phyloP scores from a whole-genome alignment of 2,888 invertebrate genomes.

The Micoletzkya japonica region DNA sequence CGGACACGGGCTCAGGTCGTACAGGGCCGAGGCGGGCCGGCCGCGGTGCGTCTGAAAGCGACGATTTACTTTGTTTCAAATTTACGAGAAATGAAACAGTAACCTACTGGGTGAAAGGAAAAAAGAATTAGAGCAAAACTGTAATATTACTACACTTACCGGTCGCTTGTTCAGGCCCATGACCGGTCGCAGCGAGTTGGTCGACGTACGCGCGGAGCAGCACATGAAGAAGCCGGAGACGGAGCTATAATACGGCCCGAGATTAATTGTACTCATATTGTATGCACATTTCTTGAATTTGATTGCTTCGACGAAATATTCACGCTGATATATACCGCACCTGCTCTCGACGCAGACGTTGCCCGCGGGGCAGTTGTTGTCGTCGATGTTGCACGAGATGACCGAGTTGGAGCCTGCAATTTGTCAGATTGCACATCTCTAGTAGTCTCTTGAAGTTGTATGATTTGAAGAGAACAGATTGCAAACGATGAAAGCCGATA shows the following conservation, averaged over 20 bases:
- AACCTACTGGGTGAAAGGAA: neutral
- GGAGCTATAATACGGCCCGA: conserved; percentile 39
- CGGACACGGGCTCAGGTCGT: conserved; percentile 24
- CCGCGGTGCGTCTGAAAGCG: conserved; percentile 7
- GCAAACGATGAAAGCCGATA: too few species aligned
- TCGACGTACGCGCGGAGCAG: conserved; percentile 39
- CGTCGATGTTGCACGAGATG: conserved; percentile 58
- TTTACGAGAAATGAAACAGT: too few species aligned
- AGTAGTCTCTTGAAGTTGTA: too few species aligned
- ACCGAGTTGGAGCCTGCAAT: conserved; percentile 54
- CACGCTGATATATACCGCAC: conserved; percentile 28
- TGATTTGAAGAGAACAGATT: too few species aligned
- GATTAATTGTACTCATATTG: neutral
- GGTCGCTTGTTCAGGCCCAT: conserved; percentile 19
- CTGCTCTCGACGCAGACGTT: conserved; percentile 57
- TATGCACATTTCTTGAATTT: too few species aligned
- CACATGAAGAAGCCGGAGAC: conserved; percentile 62
- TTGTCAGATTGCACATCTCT: neutral
- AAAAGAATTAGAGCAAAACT: neutral
- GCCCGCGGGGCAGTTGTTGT: conserved; percentile 57
- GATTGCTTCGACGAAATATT: too few species aligned
- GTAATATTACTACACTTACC: neutral
- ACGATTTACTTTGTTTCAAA: too few species aligned
- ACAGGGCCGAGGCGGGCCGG: neutral
- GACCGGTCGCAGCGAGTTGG: conserved; percentile 13